These are phyloP conservation scores for Aythya baeri DNA, from an alignment of 2,113 vertebrate genomes.

Conservation along the genomic window DNA sequence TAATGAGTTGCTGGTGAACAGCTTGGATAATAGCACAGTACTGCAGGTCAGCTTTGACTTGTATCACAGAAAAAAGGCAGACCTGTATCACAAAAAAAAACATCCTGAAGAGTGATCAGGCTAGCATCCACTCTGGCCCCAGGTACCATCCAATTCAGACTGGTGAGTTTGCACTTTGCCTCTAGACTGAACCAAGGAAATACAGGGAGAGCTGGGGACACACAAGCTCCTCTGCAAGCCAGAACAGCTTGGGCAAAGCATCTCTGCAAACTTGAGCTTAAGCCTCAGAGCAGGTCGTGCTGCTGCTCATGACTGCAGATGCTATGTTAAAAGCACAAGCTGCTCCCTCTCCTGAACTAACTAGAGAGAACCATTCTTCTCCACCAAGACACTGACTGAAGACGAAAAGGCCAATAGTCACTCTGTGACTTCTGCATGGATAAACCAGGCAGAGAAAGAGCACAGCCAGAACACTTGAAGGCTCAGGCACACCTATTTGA, in stretches of 20 bases:
- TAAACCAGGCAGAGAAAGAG: neutral
- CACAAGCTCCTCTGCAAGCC: neutral
- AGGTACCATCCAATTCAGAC: neutral
- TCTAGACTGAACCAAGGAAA: neutral
- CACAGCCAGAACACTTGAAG: neutral
- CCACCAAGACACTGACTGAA: neutral
- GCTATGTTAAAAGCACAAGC: neutral
- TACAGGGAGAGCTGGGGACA: neutral
- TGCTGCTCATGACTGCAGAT: neutral
- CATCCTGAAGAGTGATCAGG: neutral
- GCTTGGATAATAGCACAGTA: neutral
- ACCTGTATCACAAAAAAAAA: neutral
- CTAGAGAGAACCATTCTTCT: neutral
- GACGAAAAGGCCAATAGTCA: neutral
- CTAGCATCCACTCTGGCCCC: neutral
- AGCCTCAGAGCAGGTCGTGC: neutral
- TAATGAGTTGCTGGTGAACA: neutral
- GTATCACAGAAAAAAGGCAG: neutral
- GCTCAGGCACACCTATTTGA: neutral
- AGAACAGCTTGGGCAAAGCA: fast-evolving
- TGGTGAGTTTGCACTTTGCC: neutral
- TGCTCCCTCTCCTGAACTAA: neutral
- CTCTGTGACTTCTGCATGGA: neutral
- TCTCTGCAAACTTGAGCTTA: neutral
- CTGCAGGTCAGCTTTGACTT: neutral